These are phyloP conservation scores for Agrilus planipennis DNA, from an alignment of 1,140 invertebrate species.

Conservation along the genomic window DNA sequence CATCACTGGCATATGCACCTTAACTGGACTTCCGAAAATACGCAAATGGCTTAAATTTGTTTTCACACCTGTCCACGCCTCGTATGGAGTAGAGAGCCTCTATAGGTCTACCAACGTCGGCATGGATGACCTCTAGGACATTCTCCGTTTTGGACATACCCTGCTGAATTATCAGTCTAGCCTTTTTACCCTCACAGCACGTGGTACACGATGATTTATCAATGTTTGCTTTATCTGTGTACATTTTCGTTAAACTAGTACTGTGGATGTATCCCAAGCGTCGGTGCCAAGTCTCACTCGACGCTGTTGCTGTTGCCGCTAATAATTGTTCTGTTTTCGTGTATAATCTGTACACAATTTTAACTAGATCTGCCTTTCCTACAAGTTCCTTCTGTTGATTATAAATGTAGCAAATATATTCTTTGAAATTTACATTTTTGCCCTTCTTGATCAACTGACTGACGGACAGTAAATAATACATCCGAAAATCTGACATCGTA, in stretches of 20 bases:
- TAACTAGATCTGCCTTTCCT: neutral
- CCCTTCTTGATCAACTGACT: neutral
- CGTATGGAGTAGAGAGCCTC: no score
- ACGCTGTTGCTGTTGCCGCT: neutral
- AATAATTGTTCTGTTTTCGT: neutral
- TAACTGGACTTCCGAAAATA: no score
- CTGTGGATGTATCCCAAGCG: neutral
- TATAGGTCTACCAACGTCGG: no score
- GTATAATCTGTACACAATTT: neutral
- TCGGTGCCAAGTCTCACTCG: neutral
- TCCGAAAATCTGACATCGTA: neutral
- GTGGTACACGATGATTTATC: constrained; percentile 5
- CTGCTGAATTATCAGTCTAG: no score
- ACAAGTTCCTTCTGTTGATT: neutral
- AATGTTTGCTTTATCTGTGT: neutral
- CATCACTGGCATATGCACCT: no score
- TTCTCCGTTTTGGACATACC: no score
- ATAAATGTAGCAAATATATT: neutral
- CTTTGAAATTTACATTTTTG: neutral
- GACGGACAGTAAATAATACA: neutral
- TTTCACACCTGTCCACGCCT: no score
- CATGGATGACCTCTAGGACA: no score
- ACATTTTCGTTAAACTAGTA: neutral
- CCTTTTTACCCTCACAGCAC: constrained; percentile 27
- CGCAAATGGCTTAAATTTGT: no score